These are phyloP conservation scores for Rhinoderma darwinii DNA, from an alignment of 2,113 vertebrate genomes.

Conservation along the genomic window DNA sequence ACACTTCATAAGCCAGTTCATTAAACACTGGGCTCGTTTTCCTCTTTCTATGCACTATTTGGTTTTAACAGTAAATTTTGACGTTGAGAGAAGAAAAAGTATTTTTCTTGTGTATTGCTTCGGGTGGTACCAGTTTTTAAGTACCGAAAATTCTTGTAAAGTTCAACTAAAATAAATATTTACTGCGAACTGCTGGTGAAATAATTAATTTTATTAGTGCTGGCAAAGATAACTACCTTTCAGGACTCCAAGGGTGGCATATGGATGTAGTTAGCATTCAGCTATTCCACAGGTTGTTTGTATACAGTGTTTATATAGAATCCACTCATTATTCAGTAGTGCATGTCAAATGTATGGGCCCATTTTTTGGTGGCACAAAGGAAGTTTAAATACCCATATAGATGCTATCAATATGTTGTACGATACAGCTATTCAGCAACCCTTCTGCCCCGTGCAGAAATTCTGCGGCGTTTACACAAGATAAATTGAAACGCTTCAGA, in stretches of 20 bases:
- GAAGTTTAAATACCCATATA: too few relatives aligned
- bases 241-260: neutral
- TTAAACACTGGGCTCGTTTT: slow-evolving; percentile 45
- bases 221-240: neutral
- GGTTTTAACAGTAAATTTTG: slow-evolving; percentile 9
- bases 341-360: too few relatives aligned
- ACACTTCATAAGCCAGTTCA: slow-evolving; percentile 50
- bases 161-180: slow-evolving; percentile 23
- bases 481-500: too few relatives aligned
- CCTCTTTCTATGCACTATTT: slow-evolving; percentile 24
- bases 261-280: neutral
- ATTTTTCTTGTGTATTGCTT: slow-evolving; percentile 10
- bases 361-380: too few relatives aligned
- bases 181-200: neutral
- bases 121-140: neutral
- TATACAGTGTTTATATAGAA: neutral
- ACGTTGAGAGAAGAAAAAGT: slow-evolving; percentile 42
- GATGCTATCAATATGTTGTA: too few relatives aligned
- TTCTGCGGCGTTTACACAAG: too few relatives aligned
- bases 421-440: too few relatives aligned
- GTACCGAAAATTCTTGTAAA: neutral
- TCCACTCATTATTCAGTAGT: neutral
- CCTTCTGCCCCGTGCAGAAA: too few relatives aligned
- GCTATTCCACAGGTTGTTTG: neutral
- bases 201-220: neutral